Evolutionary conservation across 2,797 vertebrate species (phyloP).

Genomic region (Neosalanx taihuensis): DNA sequence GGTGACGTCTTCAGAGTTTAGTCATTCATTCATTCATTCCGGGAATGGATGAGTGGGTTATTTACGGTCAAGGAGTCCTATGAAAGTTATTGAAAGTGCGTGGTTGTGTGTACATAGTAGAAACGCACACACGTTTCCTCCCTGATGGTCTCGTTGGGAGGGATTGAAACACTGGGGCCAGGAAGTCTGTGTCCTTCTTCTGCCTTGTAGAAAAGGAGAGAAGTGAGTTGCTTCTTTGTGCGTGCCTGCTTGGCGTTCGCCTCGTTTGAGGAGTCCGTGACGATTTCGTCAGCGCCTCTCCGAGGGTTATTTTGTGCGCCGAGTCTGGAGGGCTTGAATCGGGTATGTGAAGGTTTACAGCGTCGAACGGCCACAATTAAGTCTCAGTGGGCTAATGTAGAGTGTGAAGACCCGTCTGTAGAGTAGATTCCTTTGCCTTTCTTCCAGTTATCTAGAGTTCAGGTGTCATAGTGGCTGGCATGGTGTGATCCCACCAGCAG

Average conservation of each 20-base stretch:
- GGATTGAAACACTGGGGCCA: conserved; percentile 57
- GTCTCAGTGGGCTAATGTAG: no score
- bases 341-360: no score
- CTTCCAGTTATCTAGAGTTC: no score
- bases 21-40: background rate
- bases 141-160: conserved; percentile 45
- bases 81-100: conserved; percentile 8
- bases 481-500: no score
- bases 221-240: conserved; percentile 54
- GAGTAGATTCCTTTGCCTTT: no score
- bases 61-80: background rate
- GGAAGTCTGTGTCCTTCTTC: conserved; percentile 51
- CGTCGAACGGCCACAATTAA: no score
- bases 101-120: conserved; percentile 32
- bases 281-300: conserved; percentile 34
- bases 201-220: conserved; percentile 48
- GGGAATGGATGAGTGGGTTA: background rate
- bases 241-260: conserved; percentile 10
- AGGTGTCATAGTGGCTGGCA: no score
- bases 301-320: conserved; percentile 10
- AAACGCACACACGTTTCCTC: background rate
- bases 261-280: conserved; percentile 39
- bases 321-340: background rate
- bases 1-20: background rate
- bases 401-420: no score